Evolutionary conservation across 2,797 vertebrate genomes (phyloP).

Genomic region (Apogon hyalosoma): DNA sequence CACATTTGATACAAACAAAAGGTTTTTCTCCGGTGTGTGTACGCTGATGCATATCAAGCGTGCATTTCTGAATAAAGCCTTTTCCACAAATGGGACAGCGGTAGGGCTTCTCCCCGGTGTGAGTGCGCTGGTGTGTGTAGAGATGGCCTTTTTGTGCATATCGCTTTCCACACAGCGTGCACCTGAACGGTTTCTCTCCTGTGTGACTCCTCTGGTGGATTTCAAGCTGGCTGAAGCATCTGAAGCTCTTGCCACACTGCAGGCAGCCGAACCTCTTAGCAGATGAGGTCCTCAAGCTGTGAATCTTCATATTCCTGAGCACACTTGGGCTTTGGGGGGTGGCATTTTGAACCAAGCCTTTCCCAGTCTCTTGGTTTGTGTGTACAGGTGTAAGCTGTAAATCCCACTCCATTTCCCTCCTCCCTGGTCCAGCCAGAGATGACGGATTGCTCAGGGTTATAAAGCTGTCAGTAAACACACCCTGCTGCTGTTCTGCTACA

Average conservation of each 20-base stretch:
- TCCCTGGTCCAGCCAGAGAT: slow-evolving; percentile 25
- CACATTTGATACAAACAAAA: slow-evolving; percentile 81
- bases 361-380: slow-evolving; percentile 48
- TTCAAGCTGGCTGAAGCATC: slow-evolving; percentile 85
- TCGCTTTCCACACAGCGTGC: slow-evolving; percentile 83
- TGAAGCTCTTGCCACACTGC: slow-evolving; percentile 83
- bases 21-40: slow-evolving; percentile 86
- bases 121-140: slow-evolving; percentile 86
- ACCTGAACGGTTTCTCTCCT: slow-evolving; percentile 85
- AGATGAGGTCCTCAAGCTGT: slow-evolving; percentile 61
- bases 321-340: slow-evolving; percentile 52
- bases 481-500: slow-evolving; percentile 42
- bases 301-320: slow-evolving; percentile 71
- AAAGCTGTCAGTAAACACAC: slow-evolving; percentile 52
- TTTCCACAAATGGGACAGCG: slow-evolving; percentile 83
- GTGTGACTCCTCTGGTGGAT: slow-evolving; percentile 87
- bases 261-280: slow-evolving; percentile 80
- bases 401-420: slow-evolving; percentile 58
- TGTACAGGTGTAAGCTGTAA: slow-evolving; percentile 43
- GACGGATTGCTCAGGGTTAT: slow-evolving; percentile 45
- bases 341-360: slow-evolving; percentile 47
- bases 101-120: slow-evolving; percentile 86
- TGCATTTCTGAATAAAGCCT: slow-evolving; percentile 86
- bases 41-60: slow-evolving; percentile 85
- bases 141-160: slow-evolving; percentile 85